Evolutionary conservation across 2,888 invertebrate species (phyloP), one percentile per base, ranked within the genome.

Genomic region (Schizaphis graminum): DNA sequence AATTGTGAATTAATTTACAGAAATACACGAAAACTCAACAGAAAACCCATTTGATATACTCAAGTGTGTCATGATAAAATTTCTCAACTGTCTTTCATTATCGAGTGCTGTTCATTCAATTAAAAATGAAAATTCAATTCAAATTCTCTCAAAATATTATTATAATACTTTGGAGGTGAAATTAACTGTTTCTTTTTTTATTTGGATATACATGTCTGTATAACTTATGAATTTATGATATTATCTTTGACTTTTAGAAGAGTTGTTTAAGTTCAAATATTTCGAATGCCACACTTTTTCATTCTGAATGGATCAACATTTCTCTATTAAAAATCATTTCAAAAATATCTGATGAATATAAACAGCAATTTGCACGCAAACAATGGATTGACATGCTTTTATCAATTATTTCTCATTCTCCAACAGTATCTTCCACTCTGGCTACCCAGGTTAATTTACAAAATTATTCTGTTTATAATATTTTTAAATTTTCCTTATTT

Each of bases 81-180:
- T 94, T 94, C 91, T 94, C 87, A 94, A 94, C 16, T 94, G 94
- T 41, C 61, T 94, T 41, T 86, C 94, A 61, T 94, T 94, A 86
- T 94, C 94, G 3, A 91, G 85, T 91, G 94, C 94, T 86, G 67
- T 87, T 21, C 28, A 86, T 94, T 86, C 94, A 53, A 53, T 44
- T 67, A 67, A 91, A 44, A 94, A 94, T 67, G 90, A 94, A 28
- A 94, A 86, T 91, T 94, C 94, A 57, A 91, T 95, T 61, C 94
- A 93, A 77, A 94, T 91, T 89, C 86, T 95, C 41, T 94, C 95
- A 41, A 94, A 94, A 77, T 95, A 94, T 90, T 92, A 93, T 57
- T 92, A 93, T 41, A 91, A 91, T 86, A 95, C 89, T 87, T 94
- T 94, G 49, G 91, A 95, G 93, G 95, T 94, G 85, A 67, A 53